A percentile compares a stretch with the other conserved stretches of the same genome.
Evolutionary conservation across 2,888 invertebrate genomes (phyloP).

Genomic region (Agrotis clavis): DNA sequence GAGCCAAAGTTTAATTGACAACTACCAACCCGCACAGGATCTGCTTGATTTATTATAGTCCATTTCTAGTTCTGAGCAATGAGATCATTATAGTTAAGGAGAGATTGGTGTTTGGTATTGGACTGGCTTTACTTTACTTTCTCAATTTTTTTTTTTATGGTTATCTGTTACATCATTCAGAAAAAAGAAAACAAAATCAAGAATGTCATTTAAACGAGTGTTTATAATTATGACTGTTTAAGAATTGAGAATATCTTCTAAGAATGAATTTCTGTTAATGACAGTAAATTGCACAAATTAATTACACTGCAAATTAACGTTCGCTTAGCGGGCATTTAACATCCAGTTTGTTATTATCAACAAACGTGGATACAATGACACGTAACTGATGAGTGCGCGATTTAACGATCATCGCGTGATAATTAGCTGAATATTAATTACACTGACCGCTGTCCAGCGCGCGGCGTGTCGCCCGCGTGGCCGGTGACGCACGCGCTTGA

Average conservation of each 20-base stretch:
- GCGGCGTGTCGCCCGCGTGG: background rate
- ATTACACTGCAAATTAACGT: conserved; percentile 13
- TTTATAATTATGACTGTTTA: too few species aligned
- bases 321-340: background rate
- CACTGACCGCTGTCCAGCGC: conserved; percentile 4
- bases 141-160: too few species aligned
- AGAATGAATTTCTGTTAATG: background rate
- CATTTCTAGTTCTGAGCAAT: too few species aligned
- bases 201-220: too few species aligned
- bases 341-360: background rate
- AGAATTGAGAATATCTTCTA: background rate
- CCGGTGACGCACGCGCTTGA: background rate
- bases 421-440: conserved; percentile 38
- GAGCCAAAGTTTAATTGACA: too few species aligned
- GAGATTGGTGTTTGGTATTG: background rate
- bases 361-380: background rate
- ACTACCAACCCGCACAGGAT: too few species aligned
- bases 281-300: conserved; percentile 1
- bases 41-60: too few species aligned
- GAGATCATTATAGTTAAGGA: background rate
- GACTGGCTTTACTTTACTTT: too few species aligned
- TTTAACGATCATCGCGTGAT: background rate
- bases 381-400: conserved; percentile 5
- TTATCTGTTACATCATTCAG: too few species aligned
- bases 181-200: too few species aligned